Conservation (phyloP, 2,113 vertebrate genomes). For the Onychostruthus taczanowskii region DNA sequence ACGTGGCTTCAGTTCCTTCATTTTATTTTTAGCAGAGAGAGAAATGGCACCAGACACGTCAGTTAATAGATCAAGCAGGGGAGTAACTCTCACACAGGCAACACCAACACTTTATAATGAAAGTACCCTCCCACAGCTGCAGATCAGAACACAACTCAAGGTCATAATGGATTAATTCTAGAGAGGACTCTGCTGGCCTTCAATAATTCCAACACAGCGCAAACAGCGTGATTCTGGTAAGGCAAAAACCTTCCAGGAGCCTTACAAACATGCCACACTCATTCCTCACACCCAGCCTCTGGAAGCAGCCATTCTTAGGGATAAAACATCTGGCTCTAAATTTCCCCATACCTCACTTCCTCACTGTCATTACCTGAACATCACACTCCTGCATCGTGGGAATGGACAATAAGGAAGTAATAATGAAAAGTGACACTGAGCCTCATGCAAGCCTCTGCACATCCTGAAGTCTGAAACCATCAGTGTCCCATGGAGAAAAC, state of each 20-base stretch:
- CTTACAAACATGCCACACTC: neutral
- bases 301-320: neutral
- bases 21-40: conserved; percentile 16
- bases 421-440: neutral
- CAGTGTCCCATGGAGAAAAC: neutral
- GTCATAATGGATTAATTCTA: neutral
- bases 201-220: neutral
- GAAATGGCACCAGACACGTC: neutral
- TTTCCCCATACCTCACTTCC: neutral
- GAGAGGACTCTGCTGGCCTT: neutral
- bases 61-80: neutral
- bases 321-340: neutral
- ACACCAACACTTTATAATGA: neutral
- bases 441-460: neutral
- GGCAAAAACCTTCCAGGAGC: neutral
- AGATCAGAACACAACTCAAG: neutral
- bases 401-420: neutral
- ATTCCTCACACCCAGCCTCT: neutral
- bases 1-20: neutral
- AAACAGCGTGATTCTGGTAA: neutral
- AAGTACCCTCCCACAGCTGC: neutral
- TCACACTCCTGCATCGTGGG: neutral
- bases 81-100: neutral
- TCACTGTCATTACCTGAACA: neutral
- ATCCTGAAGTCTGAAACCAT: neutral